Conservation (phyloP, 1,140 invertebrate species). For the Pogonognathellus flavescens region DNA sequence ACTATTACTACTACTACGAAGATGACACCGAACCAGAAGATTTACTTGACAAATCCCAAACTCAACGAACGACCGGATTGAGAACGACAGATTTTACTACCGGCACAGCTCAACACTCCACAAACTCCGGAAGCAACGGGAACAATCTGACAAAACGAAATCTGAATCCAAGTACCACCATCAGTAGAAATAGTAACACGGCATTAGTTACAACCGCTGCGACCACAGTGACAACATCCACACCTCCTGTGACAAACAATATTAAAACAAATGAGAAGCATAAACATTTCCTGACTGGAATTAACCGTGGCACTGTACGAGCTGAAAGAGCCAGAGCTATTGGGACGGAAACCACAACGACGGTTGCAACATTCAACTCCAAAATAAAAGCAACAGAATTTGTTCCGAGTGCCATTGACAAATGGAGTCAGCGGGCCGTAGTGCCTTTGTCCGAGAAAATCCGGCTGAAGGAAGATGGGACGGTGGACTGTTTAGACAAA, state of each 20-base stretch:
- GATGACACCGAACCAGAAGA: conserved; percentile 71
- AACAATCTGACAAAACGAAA: conserved; percentile 55
- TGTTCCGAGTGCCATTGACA: conserved; percentile 23
- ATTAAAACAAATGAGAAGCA: not conserved
- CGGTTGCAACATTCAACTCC: conserved; percentile 12
- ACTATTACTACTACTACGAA: conserved; percentile 67
- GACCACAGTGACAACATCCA: too few relatives aligned
- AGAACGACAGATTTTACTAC: conserved; percentile 50
- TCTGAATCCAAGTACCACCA: conserved; percentile 41
- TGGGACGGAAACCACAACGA: not conserved
- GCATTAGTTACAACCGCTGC: too few relatives aligned
- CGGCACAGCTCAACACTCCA: not conserved
- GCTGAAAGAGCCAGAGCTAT: not conserved
- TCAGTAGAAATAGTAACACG: conserved; percentile 42
- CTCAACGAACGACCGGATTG: conserved; percentile 55
- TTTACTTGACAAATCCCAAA: conserved; percentile 71
- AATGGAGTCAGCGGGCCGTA: not conserved
- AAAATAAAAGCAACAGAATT: conserved; percentile 33
- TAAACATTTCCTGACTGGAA: not conserved
- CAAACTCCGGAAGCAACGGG: conserved; percentile 11
- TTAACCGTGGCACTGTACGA: not conserved
- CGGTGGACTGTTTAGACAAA: conserved; percentile 85
- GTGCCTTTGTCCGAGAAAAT: conserved; percentile 75
- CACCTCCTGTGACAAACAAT: too few relatives aligned
- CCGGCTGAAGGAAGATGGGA: conserved; percentile 74